Conservation (phyloP, 1,140 invertebrate genomes). For the Zaprionus lachaisei region DNA sequence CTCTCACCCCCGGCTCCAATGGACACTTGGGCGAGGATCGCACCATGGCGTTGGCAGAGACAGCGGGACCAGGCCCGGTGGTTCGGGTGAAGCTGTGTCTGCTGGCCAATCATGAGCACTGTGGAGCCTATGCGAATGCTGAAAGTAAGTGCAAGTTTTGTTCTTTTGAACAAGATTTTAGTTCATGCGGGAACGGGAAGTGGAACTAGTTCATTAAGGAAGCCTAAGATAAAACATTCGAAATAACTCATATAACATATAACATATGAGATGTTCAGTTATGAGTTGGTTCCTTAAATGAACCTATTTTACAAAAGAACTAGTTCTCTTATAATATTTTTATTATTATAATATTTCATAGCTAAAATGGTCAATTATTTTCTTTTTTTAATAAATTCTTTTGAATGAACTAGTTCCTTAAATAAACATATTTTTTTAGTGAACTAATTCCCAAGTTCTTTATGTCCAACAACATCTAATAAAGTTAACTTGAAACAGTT, state of each 20-base stretch:
- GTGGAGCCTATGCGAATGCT: conserved; percentile 92
- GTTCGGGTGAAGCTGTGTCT: conserved; percentile 92
- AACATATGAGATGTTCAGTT: neutral
- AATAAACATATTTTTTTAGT: too few species aligned
- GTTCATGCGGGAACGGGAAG: neutral
- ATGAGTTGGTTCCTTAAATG: neutral
- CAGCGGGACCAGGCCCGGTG: conserved; percentile 87
- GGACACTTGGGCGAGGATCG: conserved; percentile 85
- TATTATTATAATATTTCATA: neutral
- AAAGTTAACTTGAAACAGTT: too few species aligned
- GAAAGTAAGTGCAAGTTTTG: conserved; percentile 88
- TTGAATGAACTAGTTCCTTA: neutral
- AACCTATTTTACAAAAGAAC: neutral
- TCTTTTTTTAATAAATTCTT: neutral
- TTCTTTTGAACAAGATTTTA: neutral
- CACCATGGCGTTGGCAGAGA: conserved; percentile 84
- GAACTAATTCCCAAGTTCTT: neutral
- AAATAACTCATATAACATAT: too few species aligned
- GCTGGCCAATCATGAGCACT: conserved; percentile 91
- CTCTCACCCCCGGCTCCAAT: conserved; percentile 80
- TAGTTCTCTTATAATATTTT: neutral
- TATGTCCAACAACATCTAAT: too few species aligned
- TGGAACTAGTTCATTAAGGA: neutral
- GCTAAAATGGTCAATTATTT: neutral
- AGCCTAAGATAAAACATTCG: neutral